Evolutionary conservation across 2,888 invertebrate species (phyloP).

Genomic region (Girardia tigrina): DNA sequence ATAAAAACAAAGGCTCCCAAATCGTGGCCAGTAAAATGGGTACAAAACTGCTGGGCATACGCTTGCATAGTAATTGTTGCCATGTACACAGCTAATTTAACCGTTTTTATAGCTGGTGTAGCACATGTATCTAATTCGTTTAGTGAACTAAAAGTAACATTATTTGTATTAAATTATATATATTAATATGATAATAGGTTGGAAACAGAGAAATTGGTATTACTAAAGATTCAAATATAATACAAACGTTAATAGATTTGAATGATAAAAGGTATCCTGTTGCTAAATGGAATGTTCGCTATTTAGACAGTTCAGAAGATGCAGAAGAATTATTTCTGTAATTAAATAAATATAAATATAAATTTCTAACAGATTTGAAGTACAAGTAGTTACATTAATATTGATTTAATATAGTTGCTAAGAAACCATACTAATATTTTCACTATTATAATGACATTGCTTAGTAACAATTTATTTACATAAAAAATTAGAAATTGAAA

Average conservation of each 20-base stretch:
- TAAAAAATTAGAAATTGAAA: background rate
- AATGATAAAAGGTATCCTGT: slow-evolving; percentile 25
- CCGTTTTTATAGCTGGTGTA: slow-evolving; percentile 70
- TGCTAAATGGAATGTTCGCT: slow-evolving; percentile 20
- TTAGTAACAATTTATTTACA: slow-evolving; percentile 23
- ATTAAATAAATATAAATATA: background rate
- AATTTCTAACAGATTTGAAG: background rate
- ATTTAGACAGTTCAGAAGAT: slow-evolving; percentile 13
- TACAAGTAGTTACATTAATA: background rate
- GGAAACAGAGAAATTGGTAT: background rate
- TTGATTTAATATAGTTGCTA: background rate
- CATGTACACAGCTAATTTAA: slow-evolving; percentile 81
- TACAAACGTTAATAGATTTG: slow-evolving; percentile 26
- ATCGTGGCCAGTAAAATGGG: slow-evolving; percentile 87
- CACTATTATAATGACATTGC: background rate
- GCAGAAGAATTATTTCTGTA: slow-evolving; percentile 29
- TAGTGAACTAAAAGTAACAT: background rate
- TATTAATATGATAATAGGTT: background rate
- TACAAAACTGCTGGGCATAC: slow-evolving; percentile 86
- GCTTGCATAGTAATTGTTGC: slow-evolving; percentile 85
- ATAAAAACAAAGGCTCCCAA: slow-evolving; percentile 86
- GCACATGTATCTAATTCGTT: background rate
- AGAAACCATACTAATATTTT: background rate
- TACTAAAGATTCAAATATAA: slow-evolving; percentile 25
- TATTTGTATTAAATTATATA: background rate